Conservation (phyloP, 2,797 vertebrate genomes). For the Oreochromis mossambicus region DNA sequence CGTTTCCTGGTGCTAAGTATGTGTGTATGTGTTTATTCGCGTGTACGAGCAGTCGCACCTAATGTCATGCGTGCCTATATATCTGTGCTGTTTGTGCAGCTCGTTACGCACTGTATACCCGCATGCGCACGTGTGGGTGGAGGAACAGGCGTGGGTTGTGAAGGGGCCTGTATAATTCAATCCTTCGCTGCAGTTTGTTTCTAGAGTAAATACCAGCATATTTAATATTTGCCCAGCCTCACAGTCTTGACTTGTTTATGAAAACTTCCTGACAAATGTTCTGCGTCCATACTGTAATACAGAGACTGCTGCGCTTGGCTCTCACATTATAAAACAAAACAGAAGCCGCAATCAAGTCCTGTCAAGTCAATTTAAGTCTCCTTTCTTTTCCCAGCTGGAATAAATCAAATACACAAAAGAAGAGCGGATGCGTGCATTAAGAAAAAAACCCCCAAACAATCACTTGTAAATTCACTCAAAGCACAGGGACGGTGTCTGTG, state of each 20-base stretch:
- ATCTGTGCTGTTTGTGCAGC: conserved; percentile 21
- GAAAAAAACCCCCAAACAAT: not conserved
- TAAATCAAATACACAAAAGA: conserved; percentile 61
- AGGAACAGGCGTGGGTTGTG: not conserved
- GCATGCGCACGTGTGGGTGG: not conserved
- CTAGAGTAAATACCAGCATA: conserved; percentile 61
- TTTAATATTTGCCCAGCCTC: conserved; percentile 66
- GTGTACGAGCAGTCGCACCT: not conserved
- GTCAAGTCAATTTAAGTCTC: conserved; percentile 63
- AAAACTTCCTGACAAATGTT: conserved; percentile 69
- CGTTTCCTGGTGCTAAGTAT: conserved; percentile 43
- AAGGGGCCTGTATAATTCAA: conserved; percentile 35
- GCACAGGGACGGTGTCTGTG: conserved; percentile 34
- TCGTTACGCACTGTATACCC: not conserved
- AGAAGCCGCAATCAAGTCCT: conserved; percentile 55
- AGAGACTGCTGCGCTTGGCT: conserved; percentile 38
- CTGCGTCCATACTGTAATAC: conserved; percentile 50
- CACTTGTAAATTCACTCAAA: conserved; percentile 62
- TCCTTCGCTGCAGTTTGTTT: conserved; percentile 28
- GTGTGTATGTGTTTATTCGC: not conserved
- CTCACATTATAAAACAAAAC: conserved; percentile 64
- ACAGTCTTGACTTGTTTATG: conserved; percentile 65
- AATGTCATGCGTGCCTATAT: conserved; percentile 9
- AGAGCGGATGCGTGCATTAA: conserved; percentile 36
- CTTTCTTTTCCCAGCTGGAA: conserved; percentile 41